Conservation (phyloP, 2,797 vertebrate species). For the Dromococcyx pavoninus region DNA sequence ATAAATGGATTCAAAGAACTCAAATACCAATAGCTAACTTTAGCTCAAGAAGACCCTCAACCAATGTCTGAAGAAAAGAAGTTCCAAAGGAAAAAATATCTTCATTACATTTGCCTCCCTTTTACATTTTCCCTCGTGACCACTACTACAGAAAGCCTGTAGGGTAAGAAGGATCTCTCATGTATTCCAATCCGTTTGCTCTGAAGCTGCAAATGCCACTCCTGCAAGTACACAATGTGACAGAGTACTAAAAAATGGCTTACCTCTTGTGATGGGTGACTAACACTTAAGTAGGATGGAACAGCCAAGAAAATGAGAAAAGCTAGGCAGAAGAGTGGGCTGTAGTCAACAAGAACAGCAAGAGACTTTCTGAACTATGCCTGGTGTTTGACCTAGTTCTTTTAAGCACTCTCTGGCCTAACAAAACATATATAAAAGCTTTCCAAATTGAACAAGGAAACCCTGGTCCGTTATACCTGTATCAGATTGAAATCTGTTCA, state of each 20-base stretch:
- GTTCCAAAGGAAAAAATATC: neutral
- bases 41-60: neutral
- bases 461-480: neutral
- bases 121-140: neutral
- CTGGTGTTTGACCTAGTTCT: slow-evolving; percentile 60
- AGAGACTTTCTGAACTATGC: slow-evolving; percentile 56
- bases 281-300: slow-evolving; percentile 49
- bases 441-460: slow-evolving; percentile 16
- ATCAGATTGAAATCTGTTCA: neutral
- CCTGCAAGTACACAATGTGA: neutral
- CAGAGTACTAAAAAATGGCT: slow-evolving; percentile 25
- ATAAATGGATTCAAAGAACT: neutral
- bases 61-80: neutral
- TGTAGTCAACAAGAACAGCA: slow-evolving; percentile 62
- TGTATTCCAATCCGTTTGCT: neutral
- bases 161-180: neutral
- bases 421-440: slow-evolving; percentile 29
- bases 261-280: slow-evolving; percentile 55
- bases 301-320: slow-evolving; percentile 36
- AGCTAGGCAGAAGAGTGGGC: slow-evolving; percentile 55
- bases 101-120: neutral
- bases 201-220: slow-evolving; percentile 11
- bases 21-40: neutral
- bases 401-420: slow-evolving; percentile 1
- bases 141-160: neutral